These are phyloP conservation scores for Salvelinus namaycush DNA, from an alignment of 2,113 vertebrate species.

Conservation along the genomic window DNA sequence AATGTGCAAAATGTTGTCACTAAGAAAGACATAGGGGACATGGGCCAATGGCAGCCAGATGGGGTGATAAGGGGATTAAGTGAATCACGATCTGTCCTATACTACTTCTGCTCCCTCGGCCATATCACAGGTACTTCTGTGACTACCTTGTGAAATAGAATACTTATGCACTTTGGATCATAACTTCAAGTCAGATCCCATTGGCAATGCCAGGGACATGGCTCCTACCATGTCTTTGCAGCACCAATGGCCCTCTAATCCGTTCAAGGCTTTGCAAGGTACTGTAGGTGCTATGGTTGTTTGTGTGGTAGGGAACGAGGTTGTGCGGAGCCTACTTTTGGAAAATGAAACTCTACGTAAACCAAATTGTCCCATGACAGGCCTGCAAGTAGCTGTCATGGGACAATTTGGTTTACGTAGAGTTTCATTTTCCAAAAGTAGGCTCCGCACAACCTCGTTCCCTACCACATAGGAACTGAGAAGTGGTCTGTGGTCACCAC, in stretches of 20 bases:
- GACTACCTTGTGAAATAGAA: conserved; percentile 48
- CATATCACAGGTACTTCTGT: conserved; percentile 25
- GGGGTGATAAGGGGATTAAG: conserved; percentile 3
- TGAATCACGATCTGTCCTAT: conserved; percentile 9
- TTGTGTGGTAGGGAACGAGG: neutral
- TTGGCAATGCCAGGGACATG: conserved; percentile 7
- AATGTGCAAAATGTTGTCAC: neutral
- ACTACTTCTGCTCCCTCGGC: conserved; percentile 17
- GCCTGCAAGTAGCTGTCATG: too few relatives aligned
- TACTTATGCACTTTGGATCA: conserved; percentile 45
- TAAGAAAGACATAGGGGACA: neutral
- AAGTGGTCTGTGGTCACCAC: too few relatives aligned
- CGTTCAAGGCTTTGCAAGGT: neutral
- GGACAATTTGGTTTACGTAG: neutral
- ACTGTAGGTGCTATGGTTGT: neutral
- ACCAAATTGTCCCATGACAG: neutral
- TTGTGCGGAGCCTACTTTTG: neutral
- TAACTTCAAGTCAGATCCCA: conserved; percentile 42
- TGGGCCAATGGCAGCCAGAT: neutral
- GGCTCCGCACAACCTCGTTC: neutral
- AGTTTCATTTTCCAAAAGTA: neutral
- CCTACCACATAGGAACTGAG: too few relatives aligned
- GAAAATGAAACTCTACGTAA: neutral
- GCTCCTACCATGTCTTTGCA: neutral
- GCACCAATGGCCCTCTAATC: neutral